Percentiles rank a stretch among this genome's conserved stretches.
phyloP scores from a whole-genome alignment of 1,140 invertebrate genomes.

The Nomia melanderi region DNA sequence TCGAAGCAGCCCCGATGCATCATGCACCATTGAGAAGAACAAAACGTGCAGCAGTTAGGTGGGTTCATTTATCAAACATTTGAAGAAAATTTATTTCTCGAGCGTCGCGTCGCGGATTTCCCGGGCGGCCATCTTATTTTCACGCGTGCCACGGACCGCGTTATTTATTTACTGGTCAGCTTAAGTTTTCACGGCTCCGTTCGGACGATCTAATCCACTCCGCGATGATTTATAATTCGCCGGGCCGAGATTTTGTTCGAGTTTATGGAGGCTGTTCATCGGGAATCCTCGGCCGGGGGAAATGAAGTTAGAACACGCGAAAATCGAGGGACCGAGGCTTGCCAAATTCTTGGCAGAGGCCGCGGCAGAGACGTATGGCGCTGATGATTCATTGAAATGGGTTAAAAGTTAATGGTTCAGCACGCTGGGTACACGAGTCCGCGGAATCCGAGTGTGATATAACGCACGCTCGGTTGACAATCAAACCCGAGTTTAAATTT shows the following conservation, averaged over 20 bases:
- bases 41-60: no score
- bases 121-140: background rate
- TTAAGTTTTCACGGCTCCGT: background rate
- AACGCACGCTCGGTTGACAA: conserved; percentile 7
- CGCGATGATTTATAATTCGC: conserved; percentile 16
- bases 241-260: background rate
- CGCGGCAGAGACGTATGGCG: conserved; percentile 18
- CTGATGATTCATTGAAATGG: conserved; percentile 48
- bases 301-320: conserved; percentile 6
- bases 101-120: background rate
- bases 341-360: conserved; percentile 37
- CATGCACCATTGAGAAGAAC: no score
- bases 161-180: conserved; percentile 8
- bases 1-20: no score
- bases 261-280: background rate
- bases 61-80: background rate
- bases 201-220: conserved; percentile 18
- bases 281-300: background rate
- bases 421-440: background rate
- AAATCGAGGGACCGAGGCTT: conserved; percentile 5
- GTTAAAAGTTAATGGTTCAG: conserved; percentile 39
- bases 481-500: conserved; percentile 29
- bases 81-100: background rate
- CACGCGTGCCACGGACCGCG: background rate
- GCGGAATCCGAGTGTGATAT: conserved; percentile 33